Percentiles rank a stretch among this genome's conserved stretches.
phyloP scores from a whole-genome alignment of 1,140 invertebrate genomes.

The Trachelipus rathkii region DNA sequence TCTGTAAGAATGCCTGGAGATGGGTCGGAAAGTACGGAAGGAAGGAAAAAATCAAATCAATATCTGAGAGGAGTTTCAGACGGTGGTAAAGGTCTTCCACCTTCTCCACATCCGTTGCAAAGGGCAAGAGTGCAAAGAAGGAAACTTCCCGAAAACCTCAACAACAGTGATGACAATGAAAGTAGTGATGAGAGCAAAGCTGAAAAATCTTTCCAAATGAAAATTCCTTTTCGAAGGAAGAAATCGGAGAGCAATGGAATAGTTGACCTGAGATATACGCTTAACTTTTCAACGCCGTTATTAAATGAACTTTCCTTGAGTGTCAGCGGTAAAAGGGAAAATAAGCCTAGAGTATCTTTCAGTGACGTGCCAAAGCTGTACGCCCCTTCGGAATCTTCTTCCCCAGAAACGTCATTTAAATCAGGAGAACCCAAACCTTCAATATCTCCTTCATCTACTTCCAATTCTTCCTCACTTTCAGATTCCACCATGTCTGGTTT shows the following conservation, averaged over 20 bases:
- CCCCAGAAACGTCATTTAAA: neutral
- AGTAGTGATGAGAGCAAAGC: neutral
- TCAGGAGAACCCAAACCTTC: neutral
- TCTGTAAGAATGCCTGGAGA: slow-evolving; percentile 31
- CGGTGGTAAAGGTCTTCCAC: slow-evolving; percentile 17
- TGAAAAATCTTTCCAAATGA: neutral
- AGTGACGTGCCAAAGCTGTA: neutral
- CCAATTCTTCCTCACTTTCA: neutral
- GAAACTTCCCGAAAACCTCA: slow-evolving; percentile 23
- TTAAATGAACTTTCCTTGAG: slow-evolving; percentile 23
- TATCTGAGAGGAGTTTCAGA: slow-evolving; percentile 4
- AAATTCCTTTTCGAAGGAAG: neutral
- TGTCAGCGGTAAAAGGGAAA: neutral
- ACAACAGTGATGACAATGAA: neutral
- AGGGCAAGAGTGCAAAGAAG: slow-evolving; percentile 30
- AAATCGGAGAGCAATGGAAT: slow-evolving; percentile 33
- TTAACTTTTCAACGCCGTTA: slow-evolving; percentile 36
- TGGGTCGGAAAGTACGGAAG: slow-evolving; percentile 23
- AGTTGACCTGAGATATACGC: slow-evolving; percentile 33
- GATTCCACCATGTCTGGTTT: neutral
- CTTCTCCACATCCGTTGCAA: slow-evolving; percentile 36
- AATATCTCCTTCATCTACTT: neutral
- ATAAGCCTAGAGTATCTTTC: neutral
- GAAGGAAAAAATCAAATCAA: neutral
- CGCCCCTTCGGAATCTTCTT: neutral